A percentile compares a stretch with the other conserved stretches of the same genome.
These are phyloP conservation scores for Babylonia areolata DNA, from an alignment of 1,140 invertebrate species.

Conservation along the genomic window DNA sequence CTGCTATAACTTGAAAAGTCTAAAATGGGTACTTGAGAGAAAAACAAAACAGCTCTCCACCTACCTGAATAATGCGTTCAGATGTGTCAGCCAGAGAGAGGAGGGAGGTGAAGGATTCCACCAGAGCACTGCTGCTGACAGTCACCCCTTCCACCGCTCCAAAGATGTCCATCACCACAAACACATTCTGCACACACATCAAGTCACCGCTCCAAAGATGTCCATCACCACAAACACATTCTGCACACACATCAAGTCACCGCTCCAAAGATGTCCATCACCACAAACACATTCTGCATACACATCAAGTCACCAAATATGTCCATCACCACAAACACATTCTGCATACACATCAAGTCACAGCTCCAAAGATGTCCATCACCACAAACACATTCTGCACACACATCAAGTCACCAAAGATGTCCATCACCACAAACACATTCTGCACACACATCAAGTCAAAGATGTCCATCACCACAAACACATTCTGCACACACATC, in stretches of 20 bases:
- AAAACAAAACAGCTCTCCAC: background rate
- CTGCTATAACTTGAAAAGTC: too few relatives aligned
- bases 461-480: too few relatives aligned
- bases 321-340: background rate
- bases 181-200: constrained; percentile 80
- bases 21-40: background rate
- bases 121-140: constrained; percentile 78
- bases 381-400: constrained; percentile 83
- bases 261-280: background rate
- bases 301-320: too few relatives aligned
- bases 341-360: background rate
- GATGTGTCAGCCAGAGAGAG: constrained; percentile 49
- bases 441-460: too few relatives aligned
- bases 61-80: constrained; percentile 24
- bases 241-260: constrained; percentile 75
- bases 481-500: too few relatives aligned
- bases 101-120: constrained; percentile 52
- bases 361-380: constrained; percentile 83
- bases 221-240: constrained; percentile 86
- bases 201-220: constrained; percentile 79
- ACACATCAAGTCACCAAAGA: too few relatives aligned
- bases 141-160: constrained; percentile 82
- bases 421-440: too few relatives aligned
- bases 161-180: constrained; percentile 85
- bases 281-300: background rate